Conservation (phyloP, 2,113 vertebrate species). For the Sphaerodactylus townsendi region DNA sequence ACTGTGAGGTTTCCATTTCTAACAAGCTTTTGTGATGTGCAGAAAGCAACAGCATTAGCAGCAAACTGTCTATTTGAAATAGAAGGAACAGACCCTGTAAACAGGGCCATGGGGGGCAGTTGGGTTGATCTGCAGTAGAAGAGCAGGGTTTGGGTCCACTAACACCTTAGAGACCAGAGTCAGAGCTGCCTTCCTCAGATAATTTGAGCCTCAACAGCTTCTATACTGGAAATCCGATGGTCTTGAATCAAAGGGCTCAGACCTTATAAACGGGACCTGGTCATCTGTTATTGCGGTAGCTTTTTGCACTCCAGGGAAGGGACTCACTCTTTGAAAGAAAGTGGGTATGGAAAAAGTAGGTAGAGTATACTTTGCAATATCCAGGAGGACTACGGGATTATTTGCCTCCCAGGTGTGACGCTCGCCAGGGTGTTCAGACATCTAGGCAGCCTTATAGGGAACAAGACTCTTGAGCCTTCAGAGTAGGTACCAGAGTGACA, state of each 20-base stretch:
- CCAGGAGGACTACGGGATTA: background rate
- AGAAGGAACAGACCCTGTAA: background rate
- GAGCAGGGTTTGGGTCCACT: too few species aligned
- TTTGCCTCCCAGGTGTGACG: background rate
- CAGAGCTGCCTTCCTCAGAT: too few species aligned
- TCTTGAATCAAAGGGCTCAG: too few species aligned
- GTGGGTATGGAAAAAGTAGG: background rate
- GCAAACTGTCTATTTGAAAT: background rate
- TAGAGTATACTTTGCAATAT: too few species aligned
- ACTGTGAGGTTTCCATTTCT: background rate
- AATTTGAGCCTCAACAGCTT: too few species aligned
- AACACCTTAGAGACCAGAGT: too few species aligned
- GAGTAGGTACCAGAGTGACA: background rate
- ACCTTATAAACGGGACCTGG: background rate
- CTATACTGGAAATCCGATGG: too few species aligned
- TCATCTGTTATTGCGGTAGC: background rate
- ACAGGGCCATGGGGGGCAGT: too few species aligned
- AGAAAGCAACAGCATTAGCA: background rate
- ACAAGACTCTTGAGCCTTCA: background rate
- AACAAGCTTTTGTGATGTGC: background rate
- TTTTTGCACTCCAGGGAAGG: background rate
- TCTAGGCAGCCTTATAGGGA: background rate
- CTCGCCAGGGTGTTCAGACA: background rate
- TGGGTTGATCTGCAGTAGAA: too few species aligned
- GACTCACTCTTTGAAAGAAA: background rate